Percentiles rank a stretch among this genome's conserved stretches.
These are phyloP conservation scores for Cerastis leucographa DNA, from an alignment of 2,888 invertebrate species.

Conservation along the genomic window DNA sequence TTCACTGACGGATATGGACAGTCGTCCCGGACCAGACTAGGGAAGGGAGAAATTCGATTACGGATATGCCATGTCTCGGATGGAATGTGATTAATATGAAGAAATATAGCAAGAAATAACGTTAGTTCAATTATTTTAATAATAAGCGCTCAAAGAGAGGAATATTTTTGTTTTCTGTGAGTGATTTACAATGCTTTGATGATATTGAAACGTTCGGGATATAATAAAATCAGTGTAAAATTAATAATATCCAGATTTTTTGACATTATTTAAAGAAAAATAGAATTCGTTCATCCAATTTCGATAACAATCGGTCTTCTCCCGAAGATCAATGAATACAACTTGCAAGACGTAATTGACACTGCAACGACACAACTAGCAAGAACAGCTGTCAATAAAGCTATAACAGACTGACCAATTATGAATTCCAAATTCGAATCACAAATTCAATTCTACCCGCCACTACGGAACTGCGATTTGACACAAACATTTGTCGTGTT, in stretches of 20 bases:
- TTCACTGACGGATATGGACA: constrained; percentile 7
- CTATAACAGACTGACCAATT: constrained; percentile 12
- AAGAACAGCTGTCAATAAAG: constrained; percentile 3
- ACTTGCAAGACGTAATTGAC: background rate
- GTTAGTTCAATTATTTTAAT: background rate
- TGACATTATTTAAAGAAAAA: background rate
- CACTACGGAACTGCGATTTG: constrained; percentile 12
- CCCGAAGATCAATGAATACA: background rate
- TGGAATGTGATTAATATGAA: constrained; percentile 21
- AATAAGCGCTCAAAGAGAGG: background rate
- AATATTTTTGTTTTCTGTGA: background rate
- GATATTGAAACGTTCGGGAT: background rate
- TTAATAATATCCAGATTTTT: background rate
- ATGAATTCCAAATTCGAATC: constrained; percentile 35
- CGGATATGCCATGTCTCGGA: background rate
- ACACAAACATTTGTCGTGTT: constrained; percentile 18
- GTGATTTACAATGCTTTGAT: background rate
- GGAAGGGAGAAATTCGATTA: constrained; percentile 31
- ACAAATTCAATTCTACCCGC: constrained; percentile 29
- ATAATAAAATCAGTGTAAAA: background rate
- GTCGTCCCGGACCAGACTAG: background rate
- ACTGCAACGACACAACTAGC: background rate
- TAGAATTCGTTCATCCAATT: background rate
- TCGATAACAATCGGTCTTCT: background rate
- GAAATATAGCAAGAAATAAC: background rate